Evolutionary conservation across 2,113 vertebrate genomes (phyloP), one percentile per base, ranked within the genome.

Genomic region (Cheilinus undulatus): DNA sequence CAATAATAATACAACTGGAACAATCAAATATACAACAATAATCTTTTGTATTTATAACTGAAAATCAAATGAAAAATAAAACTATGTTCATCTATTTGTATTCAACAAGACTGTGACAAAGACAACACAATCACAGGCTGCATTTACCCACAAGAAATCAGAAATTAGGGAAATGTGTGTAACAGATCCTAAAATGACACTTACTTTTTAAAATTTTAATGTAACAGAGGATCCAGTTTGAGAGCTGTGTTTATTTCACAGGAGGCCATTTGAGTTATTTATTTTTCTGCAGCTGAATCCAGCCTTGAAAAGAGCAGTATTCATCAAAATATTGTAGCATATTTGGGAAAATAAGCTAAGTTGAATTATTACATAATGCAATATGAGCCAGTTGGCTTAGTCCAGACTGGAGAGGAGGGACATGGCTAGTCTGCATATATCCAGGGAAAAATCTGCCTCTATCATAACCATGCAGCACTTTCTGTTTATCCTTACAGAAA

Each of bases 11-110:
- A 86, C 80, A 84, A 42, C 72, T 69, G 64, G 48, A 83, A 68
- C 82, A 52, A 67, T 80, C 62, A 71, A 73, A 85, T 88, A 80
- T 89, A 89, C 82, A 89, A 73, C 79, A 60, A 54, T 65, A 73
- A 69, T 30, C 53, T 19, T 77, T 66, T 82, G 70, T 58, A 72
- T 81, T 79, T 68, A 76, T 62, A 62, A n/a, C 61, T 6, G 64
- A 69, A 76, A 79, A 30, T 7, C 0, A 58, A 60, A 59, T 40
- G 67, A 30, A 66, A 49, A 64, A 54, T n/a, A 45, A 56, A 65
- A 59, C 30, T 62, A 67, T 72, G 76, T 80, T 67, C 23, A 66
- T 70, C 64, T 63, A 46, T 45, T 48, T 50, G 22, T 54, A 70
- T 78, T 46, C 27, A 49, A 69, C 54, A n/a, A n/a, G 48, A 49